Base-by-base conservation (phyloP, 2,797 vertebrate species). In the Geotrypetes seraphini region DNA sequence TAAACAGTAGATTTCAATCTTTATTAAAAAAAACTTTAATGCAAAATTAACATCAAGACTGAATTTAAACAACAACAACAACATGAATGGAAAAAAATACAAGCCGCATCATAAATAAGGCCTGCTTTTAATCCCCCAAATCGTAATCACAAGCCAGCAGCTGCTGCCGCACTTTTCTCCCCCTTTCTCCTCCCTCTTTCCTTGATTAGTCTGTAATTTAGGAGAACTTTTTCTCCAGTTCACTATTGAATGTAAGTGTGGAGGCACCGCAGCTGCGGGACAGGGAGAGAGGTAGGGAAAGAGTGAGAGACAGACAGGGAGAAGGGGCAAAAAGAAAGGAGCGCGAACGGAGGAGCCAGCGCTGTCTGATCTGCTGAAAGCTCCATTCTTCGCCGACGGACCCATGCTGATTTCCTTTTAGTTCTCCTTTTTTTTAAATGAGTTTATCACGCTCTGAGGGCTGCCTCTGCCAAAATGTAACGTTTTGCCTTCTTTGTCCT, bases 371-470 rank as follows among this genome's bases (percentile, higher is more conserved):
- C 57, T 56, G 36, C 66, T 72, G 69, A 80, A 79, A 82, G 63
- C 60, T 60, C 56, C 56, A 75, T 80, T 83, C 73, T 81, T n/a
- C 72, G 81, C 79, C 53, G 80, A 81, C 82, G 84, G 51, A 82
- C 56, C 11, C 49, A 53, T 73, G 85, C 86, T 86, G 79, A 73
- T 75, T 59, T 47, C 47, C n/a, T n/a, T n/a, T n/a, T n/a, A n/a
- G n/a, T n/a, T n/a, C n/a, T n/a, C n/a, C n/a, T n/a, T n/a, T n/a
- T 69, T 79, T 85, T 81, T 78, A 85, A 86, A 86, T 77, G 71
- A 82, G 83, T 84, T 87, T 70, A 87, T 87, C 83, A 83, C 79
- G 76, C 81, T 71, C 79, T 68, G 77, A 85, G 81, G 69, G 72
- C 78, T 57, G 64, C 65, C 56, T 56, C 71, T 75, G 77, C 78